phyloP scores from a whole-genome alignment of 2,797 vertebrate species.

The Pseudochirops cupreus region DNA sequence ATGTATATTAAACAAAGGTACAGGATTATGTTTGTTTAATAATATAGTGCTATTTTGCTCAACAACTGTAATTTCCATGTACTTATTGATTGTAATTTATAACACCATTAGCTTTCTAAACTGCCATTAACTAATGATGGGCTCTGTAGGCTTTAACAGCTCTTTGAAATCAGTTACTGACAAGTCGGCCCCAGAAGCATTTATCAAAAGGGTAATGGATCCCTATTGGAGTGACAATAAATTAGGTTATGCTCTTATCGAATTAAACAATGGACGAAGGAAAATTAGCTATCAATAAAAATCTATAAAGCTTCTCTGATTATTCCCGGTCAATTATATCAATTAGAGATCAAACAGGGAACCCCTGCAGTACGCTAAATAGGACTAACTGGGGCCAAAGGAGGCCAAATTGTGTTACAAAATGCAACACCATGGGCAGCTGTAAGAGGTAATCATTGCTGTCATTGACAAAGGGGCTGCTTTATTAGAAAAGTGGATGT shows the following conservation, averaged over 20 bases:
- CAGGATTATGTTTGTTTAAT: conserved; percentile 85
- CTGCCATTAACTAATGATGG: conserved; percentile 89
- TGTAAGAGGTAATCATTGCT: conserved; percentile 88
- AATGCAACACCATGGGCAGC: conserved; percentile 89
- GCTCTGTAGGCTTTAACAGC: conserved; percentile 87
- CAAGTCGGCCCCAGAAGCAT: conserved; percentile 88
- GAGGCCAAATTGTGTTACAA: conserved; percentile 90
- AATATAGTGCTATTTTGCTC: conserved; percentile 84
- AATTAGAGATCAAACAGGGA: conserved; percentile 91
- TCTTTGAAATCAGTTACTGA: conserved; percentile 89
- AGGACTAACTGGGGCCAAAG: conserved; percentile 87
- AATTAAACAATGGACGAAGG: conserved; percentile 89
- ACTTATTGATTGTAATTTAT: conserved; percentile 90
- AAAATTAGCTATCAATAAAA: conserved; percentile 91
- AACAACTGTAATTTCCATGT: conserved; percentile 89
- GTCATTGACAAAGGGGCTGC: conserved; percentile 88
- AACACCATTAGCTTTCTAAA: conserved; percentile 90
- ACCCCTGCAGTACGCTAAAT: conserved; percentile 89
- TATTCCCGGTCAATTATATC: conserved; percentile 92
- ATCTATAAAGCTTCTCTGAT: conserved; percentile 87
- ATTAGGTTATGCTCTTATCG: conserved; percentile 89
- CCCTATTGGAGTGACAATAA: conserved; percentile 89
- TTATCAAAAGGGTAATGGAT: conserved; percentile 90
- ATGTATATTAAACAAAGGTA: conserved; percentile 79
- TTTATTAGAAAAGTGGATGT: conserved; percentile 89